Evolutionary conservation across 1,140 invertebrate species (phyloP).

Genomic region (Luehdorfia chinensis): DNA sequence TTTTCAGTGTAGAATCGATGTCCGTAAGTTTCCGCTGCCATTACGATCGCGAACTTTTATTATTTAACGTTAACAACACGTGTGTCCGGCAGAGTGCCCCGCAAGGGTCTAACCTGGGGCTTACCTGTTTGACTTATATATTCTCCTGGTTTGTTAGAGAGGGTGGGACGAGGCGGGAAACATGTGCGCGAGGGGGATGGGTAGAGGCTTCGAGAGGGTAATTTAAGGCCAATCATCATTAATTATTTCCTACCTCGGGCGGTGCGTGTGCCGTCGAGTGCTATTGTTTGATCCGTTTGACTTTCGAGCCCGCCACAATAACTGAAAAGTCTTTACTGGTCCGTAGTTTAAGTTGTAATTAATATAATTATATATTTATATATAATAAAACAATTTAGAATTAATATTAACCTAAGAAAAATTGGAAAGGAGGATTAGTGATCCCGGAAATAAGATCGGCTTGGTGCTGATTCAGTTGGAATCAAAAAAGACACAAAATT

Average conservation of each 20-base stretch:
- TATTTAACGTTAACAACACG: conserved; percentile 27
- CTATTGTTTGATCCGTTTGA: conserved; percentile 54
- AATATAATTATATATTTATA: conserved; percentile 1
- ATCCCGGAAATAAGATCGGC: too few species aligned
- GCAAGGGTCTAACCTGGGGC: conserved; percentile 47
- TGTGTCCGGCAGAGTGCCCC: conserved; percentile 44
- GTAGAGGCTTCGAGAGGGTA: conserved; percentile 49
- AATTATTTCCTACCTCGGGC: conserved; percentile 66
- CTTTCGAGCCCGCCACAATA: conserved; percentile 31
- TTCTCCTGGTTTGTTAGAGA: conserved; percentile 48
- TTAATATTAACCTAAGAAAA: too few species aligned
- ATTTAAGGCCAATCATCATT: conserved; percentile 75
- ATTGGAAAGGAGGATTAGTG: too few species aligned
- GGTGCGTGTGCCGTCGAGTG: conserved; percentile 50
- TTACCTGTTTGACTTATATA: conserved; percentile 69
- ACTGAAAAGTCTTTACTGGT: conserved; percentile 7
- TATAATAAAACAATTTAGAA: neutral
- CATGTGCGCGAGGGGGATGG: conserved; percentile 38
- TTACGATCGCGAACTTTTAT: conserved; percentile 28
- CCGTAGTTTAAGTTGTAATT: neutral
- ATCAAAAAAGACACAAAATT: too few species aligned
- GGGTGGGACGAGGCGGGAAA: conserved; percentile 26
- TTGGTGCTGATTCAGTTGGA: too few species aligned
- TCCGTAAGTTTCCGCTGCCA: conserved; percentile 74
- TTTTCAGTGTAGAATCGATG: conserved; percentile 69